Conservation (phyloP, 2,113 vertebrate species). For the Cervus canadensis region DNA sequence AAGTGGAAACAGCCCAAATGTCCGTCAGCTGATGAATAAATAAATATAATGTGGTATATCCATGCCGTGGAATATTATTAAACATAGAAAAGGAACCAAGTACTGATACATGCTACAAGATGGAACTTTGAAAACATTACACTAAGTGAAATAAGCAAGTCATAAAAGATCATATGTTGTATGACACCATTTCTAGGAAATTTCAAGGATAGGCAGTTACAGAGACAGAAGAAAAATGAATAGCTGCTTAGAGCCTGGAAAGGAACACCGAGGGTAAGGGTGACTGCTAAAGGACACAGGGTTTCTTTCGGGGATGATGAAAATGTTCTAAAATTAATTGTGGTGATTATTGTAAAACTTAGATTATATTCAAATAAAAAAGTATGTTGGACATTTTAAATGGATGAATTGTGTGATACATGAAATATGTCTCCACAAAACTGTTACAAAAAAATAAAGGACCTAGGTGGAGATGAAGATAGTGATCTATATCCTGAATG, state of each 20-base stretch:
- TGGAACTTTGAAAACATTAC: constrained; percentile 5
- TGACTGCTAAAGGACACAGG: background rate
- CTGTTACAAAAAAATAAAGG: background rate
- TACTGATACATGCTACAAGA: background rate
- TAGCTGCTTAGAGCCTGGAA: background rate
- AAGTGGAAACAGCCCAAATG: background rate
- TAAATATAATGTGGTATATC: background rate
- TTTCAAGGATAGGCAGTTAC: background rate
- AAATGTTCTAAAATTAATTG: background rate
- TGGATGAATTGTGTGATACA: background rate
- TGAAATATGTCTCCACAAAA: background rate
- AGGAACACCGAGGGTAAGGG: background rate
- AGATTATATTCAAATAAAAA: background rate
- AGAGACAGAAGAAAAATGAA: background rate
- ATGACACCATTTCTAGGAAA: background rate
- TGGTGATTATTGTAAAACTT: background rate
- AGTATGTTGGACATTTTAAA: constrained; percentile 3
- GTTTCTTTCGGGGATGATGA: background rate
- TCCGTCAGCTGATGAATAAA: background rate
- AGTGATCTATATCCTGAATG: background rate
- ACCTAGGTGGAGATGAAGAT: background rate
- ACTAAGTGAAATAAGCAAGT: background rate
- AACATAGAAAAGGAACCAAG: background rate
- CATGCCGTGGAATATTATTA: background rate
- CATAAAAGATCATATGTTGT: background rate